Percentiles rank a stretch among this genome's conserved stretches.
Conservation (phyloP, 2,797 vertebrate species). For the Danio albolineatus region DNA sequence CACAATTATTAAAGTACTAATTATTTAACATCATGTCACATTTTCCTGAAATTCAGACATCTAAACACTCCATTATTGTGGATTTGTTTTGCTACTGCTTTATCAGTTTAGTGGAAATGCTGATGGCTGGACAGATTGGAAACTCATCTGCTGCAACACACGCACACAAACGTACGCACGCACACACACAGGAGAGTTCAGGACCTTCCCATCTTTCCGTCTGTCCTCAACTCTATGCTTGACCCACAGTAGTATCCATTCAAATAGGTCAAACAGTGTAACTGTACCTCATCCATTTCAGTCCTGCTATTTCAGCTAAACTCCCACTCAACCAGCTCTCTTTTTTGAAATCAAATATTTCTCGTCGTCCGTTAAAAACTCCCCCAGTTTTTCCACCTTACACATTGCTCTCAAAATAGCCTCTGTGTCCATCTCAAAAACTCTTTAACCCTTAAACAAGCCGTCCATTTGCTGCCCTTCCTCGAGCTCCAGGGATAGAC, state of each 20-base stretch:
- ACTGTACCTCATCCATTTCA: conserved; percentile 28
- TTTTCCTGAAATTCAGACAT: conserved; percentile 6
- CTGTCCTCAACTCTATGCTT: not conserved
- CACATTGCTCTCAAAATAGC: conserved; percentile 21
- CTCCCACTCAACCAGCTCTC: conserved; percentile 4
- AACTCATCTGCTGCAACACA: not conserved
- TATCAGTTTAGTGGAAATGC: conserved; percentile 42
- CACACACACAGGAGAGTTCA: conserved; percentile 16
- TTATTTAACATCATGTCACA: not conserved
- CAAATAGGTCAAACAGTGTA: conserved; percentile 56
- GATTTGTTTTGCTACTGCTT: conserved; percentile 44
- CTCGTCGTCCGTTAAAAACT: conserved; percentile 2
- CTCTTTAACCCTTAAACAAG: conserved; percentile 4
- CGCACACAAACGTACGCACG: conserved; percentile 26
- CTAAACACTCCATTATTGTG: conserved; percentile 14
- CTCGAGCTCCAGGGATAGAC: conserved; percentile 17
- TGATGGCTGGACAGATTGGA: conserved; percentile 34
- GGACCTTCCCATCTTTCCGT: not conserved
- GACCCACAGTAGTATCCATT: conserved; percentile 44
- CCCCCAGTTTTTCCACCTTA: conserved; percentile 3
- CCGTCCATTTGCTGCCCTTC: not conserved
- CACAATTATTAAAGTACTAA: not conserved
- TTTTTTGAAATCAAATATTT: conserved; percentile 34
- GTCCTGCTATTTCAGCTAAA: conserved; percentile 12
- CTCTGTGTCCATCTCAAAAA: conserved; percentile 3